Percentiles rank a stretch among this genome's conserved stretches.
Evolutionary conservation across 1,140 invertebrate genomes (phyloP).

Genomic region (Linepithema humile): DNA sequence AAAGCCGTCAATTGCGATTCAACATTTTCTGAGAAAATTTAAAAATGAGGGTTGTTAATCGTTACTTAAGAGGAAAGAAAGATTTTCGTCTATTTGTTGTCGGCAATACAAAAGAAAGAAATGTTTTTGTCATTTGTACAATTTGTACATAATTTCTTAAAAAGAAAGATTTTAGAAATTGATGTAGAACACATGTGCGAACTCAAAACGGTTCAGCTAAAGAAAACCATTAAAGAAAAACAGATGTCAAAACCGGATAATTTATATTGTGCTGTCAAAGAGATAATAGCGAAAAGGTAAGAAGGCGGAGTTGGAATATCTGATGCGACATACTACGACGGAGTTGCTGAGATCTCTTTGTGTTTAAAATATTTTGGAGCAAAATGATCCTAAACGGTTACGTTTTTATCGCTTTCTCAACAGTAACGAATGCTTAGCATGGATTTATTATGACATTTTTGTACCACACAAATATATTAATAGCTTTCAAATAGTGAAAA

Average conservation of each 20-base stretch:
- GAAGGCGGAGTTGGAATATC: background rate
- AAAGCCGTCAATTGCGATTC: too few relatives aligned
- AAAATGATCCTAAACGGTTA: background rate
- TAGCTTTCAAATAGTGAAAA: background rate
- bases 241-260: slow-evolving; percentile 23
- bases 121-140: background rate
- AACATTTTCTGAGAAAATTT: background rate
- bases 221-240: slow-evolving; percentile 1
- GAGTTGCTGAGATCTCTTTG: too few relatives aligned
- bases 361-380: too few relatives aligned
- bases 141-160: too few relatives aligned
- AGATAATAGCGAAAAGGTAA: background rate
- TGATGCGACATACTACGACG: too few relatives aligned
- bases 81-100: background rate
- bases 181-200: too few relatives aligned
- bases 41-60: too few relatives aligned
- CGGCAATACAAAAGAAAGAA: background rate
- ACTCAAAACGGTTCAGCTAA: slow-evolving; percentile 28
- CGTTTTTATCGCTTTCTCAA: too few relatives aligned
- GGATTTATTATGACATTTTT: background rate
- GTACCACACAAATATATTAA: background rate
- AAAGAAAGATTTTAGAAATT: too few relatives aligned
- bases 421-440: too few relatives aligned
- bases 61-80: background rate
- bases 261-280: slow-evolving; percentile 38